Conservation (phyloP, 2,797 vertebrate genomes). For the Tamandua tetradactyla region DNA sequence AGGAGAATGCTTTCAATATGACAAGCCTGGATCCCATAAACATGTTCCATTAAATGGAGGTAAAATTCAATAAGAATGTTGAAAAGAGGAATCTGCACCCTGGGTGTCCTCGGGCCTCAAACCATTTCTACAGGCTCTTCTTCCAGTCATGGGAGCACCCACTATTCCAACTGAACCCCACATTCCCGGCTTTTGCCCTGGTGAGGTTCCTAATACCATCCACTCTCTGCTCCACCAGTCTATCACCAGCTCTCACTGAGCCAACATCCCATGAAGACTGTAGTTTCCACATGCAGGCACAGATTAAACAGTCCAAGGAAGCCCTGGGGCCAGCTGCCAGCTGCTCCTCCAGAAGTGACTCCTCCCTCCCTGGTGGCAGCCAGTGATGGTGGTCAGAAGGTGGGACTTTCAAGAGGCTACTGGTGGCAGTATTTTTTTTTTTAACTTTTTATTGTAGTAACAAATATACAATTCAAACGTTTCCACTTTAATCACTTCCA, state of each 20-base stretch:
- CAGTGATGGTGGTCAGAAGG: neutral
- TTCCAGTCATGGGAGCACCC: accelerated
- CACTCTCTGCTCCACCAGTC: neutral
- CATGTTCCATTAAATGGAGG: neutral
- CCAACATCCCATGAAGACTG: neutral
- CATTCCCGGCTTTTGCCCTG: too few species aligned
- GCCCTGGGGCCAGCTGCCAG: accelerated
- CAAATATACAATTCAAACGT: too few species aligned
- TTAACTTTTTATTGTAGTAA: too few species aligned
- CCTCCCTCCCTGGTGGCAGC: neutral
- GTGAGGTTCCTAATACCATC: neutral
- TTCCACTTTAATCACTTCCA: too few species aligned
- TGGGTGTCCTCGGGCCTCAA: neutral
- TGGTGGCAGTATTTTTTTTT: neutral
- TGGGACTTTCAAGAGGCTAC: neutral
- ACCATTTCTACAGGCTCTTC: neutral
- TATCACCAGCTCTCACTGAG: neutral
- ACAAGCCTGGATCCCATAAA: too few species aligned
- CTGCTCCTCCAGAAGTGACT: neutral
- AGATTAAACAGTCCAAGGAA: too few species aligned
- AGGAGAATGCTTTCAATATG: too few species aligned
- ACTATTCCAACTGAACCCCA: neutral
- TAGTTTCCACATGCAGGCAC: neutral
- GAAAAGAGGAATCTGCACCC: neutral
- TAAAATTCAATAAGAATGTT: neutral